A percentile compares a stretch with the other conserved stretches of the same genome.
Evolutionary conservation across 2,888 invertebrate species (phyloP).

Genomic region (Melanophora roralis): DNA sequence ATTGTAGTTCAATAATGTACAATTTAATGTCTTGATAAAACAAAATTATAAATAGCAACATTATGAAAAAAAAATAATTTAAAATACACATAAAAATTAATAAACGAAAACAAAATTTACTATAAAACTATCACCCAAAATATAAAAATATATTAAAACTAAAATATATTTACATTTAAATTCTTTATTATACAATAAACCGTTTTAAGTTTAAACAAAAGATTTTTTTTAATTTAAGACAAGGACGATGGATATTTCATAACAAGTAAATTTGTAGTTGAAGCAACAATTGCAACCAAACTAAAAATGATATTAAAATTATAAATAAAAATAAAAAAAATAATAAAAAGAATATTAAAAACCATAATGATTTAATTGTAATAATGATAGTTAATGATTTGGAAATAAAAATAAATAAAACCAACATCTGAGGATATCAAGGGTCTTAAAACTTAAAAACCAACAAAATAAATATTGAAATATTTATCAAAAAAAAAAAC

Average conservation of each 20-base stretch:
- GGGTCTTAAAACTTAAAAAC: constrained; percentile 74
- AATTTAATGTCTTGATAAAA: constrained; percentile 55
- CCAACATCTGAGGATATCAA: constrained; percentile 76
- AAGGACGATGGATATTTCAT: constrained; percentile 34
- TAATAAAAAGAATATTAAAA: neutral
- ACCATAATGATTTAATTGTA: constrained; percentile 29
- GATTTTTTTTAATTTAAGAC: neutral
- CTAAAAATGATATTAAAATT: constrained; percentile 59
- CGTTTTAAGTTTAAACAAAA: constrained; percentile 7
- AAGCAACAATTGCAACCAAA: constrained; percentile 29
- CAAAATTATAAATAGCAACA: neutral
- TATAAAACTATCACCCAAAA: constrained; percentile 48
- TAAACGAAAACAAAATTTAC: constrained; percentile 63
- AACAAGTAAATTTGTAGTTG: constrained; percentile 28
- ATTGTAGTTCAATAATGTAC: constrained; percentile 63
- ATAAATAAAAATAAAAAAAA: constrained; percentile 13
- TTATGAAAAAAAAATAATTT: constrained; percentile 15
- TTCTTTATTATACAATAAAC: neutral
- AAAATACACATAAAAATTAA: constrained; percentile 50
- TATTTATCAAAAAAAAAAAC: constrained; percentile 37
- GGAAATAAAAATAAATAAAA: constrained; percentile 46
- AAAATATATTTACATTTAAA: constrained; percentile 8
- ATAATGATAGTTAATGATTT: constrained; percentile 41
- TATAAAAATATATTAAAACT: constrained; percentile 5
- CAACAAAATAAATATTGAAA: constrained; percentile 60